Percentiles rank a stretch among this genome's conserved stretches.
phyloP scores from a whole-genome alignment of 2,888 invertebrate species.

The Calameuta idolon region DNA sequence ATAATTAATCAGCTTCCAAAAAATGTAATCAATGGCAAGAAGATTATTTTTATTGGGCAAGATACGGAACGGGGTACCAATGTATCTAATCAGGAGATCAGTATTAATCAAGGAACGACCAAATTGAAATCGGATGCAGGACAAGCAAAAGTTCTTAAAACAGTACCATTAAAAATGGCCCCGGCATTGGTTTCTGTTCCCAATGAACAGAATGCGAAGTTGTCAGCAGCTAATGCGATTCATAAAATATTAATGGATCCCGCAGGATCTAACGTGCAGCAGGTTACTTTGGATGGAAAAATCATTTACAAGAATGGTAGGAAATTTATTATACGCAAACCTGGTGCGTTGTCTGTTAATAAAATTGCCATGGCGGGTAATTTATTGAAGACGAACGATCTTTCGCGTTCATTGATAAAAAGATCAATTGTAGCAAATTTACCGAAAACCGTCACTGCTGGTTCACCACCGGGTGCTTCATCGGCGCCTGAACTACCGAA shows the following conservation, averaged over 20 bases:
- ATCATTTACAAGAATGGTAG: conserved; percentile 44
- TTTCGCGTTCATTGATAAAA: neutral
- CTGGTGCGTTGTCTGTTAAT: neutral
- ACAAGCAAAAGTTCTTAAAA: conserved; percentile 17
- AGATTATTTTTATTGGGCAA: conserved; percentile 48
- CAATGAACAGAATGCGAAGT: conserved; percentile 10
- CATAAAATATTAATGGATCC: conserved; percentile 11
- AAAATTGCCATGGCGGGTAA: neutral
- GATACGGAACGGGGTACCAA: conserved; percentile 29
- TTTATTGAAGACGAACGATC: neutral
- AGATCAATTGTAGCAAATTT: neutral
- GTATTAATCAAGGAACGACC: conserved; percentile 14
- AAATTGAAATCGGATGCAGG: conserved; percentile 17
- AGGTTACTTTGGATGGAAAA: conserved; percentile 29
- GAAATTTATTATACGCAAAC: conserved; percentile 39
- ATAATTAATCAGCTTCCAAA: conserved; percentile 50
- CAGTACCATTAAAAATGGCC: conserved; percentile 20
- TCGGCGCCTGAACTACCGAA: neutral
- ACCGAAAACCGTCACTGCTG: neutral
- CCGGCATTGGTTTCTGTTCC: neutral
- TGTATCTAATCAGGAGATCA: conserved; percentile 7
- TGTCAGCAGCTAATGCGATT: neutral
- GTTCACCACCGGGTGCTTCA: neutral
- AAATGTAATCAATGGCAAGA: conserved; percentile 42
- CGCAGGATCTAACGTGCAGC: conserved; percentile 12